Base-by-base conservation (phyloP, 2,888 invertebrate species). In the Acrobasis consociella region DNA sequence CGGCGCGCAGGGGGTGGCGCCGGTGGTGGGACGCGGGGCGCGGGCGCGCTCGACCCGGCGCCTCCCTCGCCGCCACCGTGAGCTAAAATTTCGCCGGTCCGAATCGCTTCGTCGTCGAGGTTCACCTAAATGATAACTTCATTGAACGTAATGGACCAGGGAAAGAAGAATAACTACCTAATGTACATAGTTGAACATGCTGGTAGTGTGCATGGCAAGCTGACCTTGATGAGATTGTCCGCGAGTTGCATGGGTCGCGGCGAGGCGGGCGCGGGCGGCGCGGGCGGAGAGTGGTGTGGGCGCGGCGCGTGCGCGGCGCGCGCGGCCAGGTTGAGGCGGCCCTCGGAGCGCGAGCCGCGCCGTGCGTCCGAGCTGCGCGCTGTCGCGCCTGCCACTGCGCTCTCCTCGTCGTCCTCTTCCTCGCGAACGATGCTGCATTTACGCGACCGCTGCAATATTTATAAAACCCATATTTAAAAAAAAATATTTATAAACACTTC, bases 401-500 rank as follows among this genome's bases (percentile, higher is more conserved):
- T 93, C 73, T 96, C 97, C 77, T 98, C 98, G 79, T 97, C 96
- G 77, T 97, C 98, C 74, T 98, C 98, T 82, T 98, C 98, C 80
- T 97, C 97, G 73, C 97, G 96, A 22, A 98, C 98, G 75, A 98
- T 97, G 78, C 97, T 97, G 89, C 97, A 98, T 81, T 98, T 98
- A 60, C 97, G 94, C 31, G 95, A 95, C 60, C 97, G 93, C 93
- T 95, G 86, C 64, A 42, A 65, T 60, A 11, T 42, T 42, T 42
- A 42, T 13, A 46, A 46, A 46, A 11, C 5, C 46, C 11, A 1
- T 11, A 42, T 11, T 11, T 11, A 11, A 1, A 11, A 10, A 31
- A 7, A 31, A 5, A 31, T 31, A 31, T 31, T 31, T 8, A 8
- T 5, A 31, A 31, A 31, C 5, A 7, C 31, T 31, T n/a, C n/a